Conservation (phyloP, 2,888 invertebrate species). For the Euproctis similis region DNA sequence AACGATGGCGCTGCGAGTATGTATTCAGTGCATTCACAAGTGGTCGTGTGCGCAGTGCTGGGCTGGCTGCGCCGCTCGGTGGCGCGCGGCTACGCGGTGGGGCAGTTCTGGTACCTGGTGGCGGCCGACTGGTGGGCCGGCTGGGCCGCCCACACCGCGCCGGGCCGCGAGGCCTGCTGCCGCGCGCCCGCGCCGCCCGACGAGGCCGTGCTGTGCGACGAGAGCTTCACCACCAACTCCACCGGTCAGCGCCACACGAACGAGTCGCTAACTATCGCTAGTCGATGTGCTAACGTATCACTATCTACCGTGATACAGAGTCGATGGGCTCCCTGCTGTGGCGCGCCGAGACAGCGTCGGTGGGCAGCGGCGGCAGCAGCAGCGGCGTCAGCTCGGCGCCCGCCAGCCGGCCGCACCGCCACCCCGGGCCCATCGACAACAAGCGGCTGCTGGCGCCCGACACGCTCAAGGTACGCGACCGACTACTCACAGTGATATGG, state of each 20-base stretch:
- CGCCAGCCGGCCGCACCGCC: conserved; percentile 16
- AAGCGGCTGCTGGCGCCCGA: conserved; percentile 79
- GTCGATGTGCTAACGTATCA: too few relatives aligned
- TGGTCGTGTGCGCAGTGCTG: conserved; percentile 67
- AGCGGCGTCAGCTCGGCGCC: conserved; percentile 76
- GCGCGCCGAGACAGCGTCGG: conserved; percentile 75
- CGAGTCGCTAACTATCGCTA: too few relatives aligned
- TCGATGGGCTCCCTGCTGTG: conserved; percentile 79
- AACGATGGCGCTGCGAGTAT: too few relatives aligned
- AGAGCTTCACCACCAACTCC: conserved; percentile 80
- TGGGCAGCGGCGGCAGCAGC: conserved; percentile 81
- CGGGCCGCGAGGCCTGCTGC: conserved; percentile 42
- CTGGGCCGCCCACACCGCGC: conserved; percentile 84
- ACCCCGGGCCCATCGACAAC: conserved; percentile 75
- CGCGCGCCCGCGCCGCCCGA: conserved; percentile 52
- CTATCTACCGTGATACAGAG: too few relatives aligned
- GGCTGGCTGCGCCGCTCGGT: conserved; percentile 89
- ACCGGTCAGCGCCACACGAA: too few relatives aligned
- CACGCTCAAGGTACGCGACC: conserved; percentile 79
- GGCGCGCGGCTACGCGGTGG: conserved; percentile 83
- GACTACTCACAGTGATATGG: too few relatives aligned
- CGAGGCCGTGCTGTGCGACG: conserved; percentile 80
- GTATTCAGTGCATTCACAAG: too few relatives aligned
- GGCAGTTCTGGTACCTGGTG: conserved; percentile 93
- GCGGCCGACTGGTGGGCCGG: conserved; percentile 90